Evolutionary conservation across 2,113 vertebrate species (phyloP), one percentile per base, ranked within the genome.

Genomic region (Malurus melanocephalus): DNA sequence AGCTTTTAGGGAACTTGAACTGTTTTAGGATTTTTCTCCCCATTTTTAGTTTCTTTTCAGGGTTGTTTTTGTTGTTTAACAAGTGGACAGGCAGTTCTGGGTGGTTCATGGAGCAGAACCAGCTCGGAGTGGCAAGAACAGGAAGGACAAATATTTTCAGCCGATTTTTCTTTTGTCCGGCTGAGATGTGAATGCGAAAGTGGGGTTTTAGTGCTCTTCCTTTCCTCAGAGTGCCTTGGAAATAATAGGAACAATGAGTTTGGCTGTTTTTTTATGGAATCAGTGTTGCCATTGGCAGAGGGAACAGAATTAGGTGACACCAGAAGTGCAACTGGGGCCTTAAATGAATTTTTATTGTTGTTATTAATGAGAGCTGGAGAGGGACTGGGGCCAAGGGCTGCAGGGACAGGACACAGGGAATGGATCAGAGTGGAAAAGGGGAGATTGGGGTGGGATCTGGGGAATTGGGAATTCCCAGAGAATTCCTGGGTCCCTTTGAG

Each of bases 21-120:
- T 27, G 18, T 3, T 30, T 24, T 38, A 9, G 40, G 56, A 35
- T 0, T 2, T 46, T 62, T 1, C 0, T 1, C 17, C 17, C 15
- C 13, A 2, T 30, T 51, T 59, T 79, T 72, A 30, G 30, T 4
- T n/a, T 65, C 13, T 76, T 66, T 73, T 23, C 35, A 48, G 28
- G 28, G 11, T 16, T 17, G n/a, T 3, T 77, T 16, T 32, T 26
- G 69, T 17, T 28, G 12, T 85, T 64, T 19, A 69, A 46, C 1
- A 32, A 67, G 28, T 79, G 69, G 30, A 18, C 38, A 68, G 55
- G 42, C 15, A 16, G 9, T 1, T 10, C 28, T 68, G 81, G 38
- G 3, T 45, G 71, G 18, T 77, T 85, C 56, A 4, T 46, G 10
- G 8, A 49, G 48, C 7, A 8, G 23, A 71, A 46, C 9, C 16